Evolutionary conservation across 2,113 vertebrate species (phyloP).

Genomic region (Smithornis capensis): DNA sequence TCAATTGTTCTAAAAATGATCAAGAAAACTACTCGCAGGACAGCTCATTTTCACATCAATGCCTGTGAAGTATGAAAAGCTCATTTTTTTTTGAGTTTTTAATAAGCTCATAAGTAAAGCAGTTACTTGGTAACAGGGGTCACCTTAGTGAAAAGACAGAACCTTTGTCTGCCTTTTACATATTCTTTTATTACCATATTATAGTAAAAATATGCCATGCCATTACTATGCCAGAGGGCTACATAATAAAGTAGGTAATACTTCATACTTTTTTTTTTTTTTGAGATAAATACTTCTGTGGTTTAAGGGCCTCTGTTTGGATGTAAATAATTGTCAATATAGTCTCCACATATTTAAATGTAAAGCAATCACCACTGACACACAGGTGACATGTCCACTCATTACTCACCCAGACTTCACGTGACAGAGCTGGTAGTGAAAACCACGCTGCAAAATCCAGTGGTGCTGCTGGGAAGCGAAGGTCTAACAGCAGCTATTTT

Average conservation of each 20-base stretch:
- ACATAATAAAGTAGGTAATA: conserved; percentile 77
- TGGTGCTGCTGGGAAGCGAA: background rate
- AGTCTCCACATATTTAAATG: background rate
- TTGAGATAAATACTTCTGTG: conserved; percentile 63
- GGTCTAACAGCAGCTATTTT: conserved; percentile 36
- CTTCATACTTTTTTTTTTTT: conserved; percentile 39
- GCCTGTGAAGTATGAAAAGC: conserved; percentile 88
- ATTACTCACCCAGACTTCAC: conserved; percentile 1
- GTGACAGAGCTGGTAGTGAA: background rate
- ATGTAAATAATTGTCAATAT: conserved; percentile 49
- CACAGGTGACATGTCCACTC: background rate
- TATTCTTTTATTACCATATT: conserved; percentile 84
- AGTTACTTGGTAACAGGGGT: conserved; percentile 86
- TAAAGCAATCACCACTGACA: conserved; percentile 16
- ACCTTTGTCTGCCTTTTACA: conserved; percentile 81
- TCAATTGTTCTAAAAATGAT: conserved; percentile 91
- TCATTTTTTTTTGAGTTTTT: conserved; percentile 86
- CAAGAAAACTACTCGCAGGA: conserved; percentile 83
- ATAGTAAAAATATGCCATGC: conserved; percentile 79
- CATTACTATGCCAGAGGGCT: conserved; percentile 76
- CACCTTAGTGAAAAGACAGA: conserved; percentile 85
- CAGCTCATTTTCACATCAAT: conserved; percentile 87
- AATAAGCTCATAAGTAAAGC: conserved; percentile 89
- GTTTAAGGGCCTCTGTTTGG: conserved; percentile 35
- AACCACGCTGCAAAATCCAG: background rate